Base-by-base conservation (phyloP, 23 tunicate species). In the Halocynthia roretzi region DNA sequence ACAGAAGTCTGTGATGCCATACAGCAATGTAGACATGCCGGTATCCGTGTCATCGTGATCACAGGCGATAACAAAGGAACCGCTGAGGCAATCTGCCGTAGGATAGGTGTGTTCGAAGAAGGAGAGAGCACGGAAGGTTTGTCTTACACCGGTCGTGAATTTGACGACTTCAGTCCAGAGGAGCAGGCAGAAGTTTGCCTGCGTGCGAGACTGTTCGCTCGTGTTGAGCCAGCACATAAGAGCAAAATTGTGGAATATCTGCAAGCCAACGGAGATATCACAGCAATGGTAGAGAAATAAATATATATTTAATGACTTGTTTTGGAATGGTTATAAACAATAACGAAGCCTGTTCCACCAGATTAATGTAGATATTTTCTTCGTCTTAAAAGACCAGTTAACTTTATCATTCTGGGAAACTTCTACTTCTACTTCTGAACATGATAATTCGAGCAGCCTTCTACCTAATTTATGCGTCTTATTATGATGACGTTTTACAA, bases 21-120 rank as follows among this genome's bases (percentile, higher is more conserved):
- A 20, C 79, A 84, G 66, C 97, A 88, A 20, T 94, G 99, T 56
- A 81, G 84, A 55, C 72, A 66, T 20, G 99, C 99, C 50, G 99
- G 99, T 7, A 94, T 94, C 54, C 87, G 99, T 5, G 99, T 94
- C 31, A 94, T 94, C 64, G 94, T 94, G 82, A 94, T 94, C 76
- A 94, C 99, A 54, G 99, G 99, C 12, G 99, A 94, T 75, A 94
- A 94, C 84, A 94, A 94, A 76, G 91, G 96, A 15, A 94, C 99
- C 0, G 99, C 99, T 0, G 99, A 94, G 64, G 99, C 99, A 11
- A 94, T 94, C 54, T 89, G 99, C 57, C 71, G 99, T 23, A 83
- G 94, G 12, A 94, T 94, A 60, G 99, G 99, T 14, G 83, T 94
- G 49, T 94, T 94, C 72, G 95, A 68, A 7, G 99, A 84, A 77